Evolutionary conservation across 2,888 invertebrate species (phyloP), one percentile per base, ranked within the genome.

Genomic region (Sinohyriopsis cumingii): DNA sequence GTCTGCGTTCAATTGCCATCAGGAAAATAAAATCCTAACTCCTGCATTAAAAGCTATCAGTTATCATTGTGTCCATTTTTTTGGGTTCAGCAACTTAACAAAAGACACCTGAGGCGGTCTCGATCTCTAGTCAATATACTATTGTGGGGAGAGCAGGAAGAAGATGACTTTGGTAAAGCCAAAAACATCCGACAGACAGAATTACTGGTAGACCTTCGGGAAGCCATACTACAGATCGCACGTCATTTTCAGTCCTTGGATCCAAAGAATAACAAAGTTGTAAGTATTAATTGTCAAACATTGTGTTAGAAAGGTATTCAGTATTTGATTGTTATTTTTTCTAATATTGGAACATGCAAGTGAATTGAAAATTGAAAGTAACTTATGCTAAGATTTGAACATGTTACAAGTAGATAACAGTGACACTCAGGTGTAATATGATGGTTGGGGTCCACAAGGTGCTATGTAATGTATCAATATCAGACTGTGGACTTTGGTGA

Each of bases 161-260:
- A 92, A 75, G 96, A 96, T 82, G 89, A 87, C 45, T 83, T 84
- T 69, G 84, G 84, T 59, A 89, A 97, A 88, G 96, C 95, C 74
- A 99, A 99, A 91, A 99, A 99, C 92, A 96, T 99, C 66, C 94
- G 95, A 76, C 99, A 99, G 91, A 99, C 99, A 71, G 99, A 99
- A 92, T 95, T 99, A 86, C 92, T 99, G 79, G 98, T 99, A n/a
- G 98, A 99, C 91, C 92, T 99, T 67, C 93, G 98, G 81, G 98
- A 99, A 91, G 96, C 98, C 54, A 97, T 99, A 82, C 91, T 98
- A 68, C 98, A 96, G 91, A 94, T 95, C 75, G 96, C 97, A 28
- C 93, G 98, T 54, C 98, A 99, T 91, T 99, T 99, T 91, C 93
- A 98, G 79, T 95, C 96, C 72, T 93, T 96, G 59, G 98, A 98